Conservation (phyloP, 2,113 vertebrate species). For the Austrofundulus limnaeus region DNA sequence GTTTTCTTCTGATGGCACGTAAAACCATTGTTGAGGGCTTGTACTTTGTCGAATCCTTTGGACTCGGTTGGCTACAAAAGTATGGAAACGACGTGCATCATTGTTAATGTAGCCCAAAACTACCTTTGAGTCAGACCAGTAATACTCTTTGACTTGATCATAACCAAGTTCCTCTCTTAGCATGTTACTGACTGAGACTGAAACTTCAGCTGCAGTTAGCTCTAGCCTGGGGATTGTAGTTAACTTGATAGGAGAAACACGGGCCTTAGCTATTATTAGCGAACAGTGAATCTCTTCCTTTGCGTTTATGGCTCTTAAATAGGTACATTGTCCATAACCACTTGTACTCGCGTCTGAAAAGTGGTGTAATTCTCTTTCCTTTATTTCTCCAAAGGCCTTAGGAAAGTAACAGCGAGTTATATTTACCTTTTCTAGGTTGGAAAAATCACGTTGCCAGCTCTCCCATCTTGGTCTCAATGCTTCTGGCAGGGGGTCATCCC, state of each 20-base stretch:
- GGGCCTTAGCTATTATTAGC: not conserved
- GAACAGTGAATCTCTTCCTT: not conserved
- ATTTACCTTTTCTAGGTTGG: not conserved
- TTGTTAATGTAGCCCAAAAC: not conserved
- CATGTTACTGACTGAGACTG: not conserved
- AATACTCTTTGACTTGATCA: not conserved
- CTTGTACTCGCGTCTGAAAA: conserved; percentile 18
- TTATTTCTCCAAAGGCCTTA: not conserved
- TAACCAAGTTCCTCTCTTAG: not conserved
- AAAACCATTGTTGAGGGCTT: not conserved
- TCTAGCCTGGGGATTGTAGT: not conserved
- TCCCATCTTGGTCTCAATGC: not conserved
- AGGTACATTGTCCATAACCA: conserved; percentile 18
- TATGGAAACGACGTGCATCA: not conserved
- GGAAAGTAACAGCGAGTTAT: not conserved
- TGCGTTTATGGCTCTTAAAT: not conserved
- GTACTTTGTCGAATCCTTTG: not conserved
- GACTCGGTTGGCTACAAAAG: conserved; percentile 13
- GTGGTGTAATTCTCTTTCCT: conserved; percentile 4
- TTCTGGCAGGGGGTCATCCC: conserved; percentile 3
- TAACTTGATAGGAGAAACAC: not conserved
- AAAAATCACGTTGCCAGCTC: not conserved
- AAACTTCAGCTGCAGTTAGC: not conserved
- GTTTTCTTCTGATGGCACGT: no score
- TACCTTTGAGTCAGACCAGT: conserved; percentile 1